Conservation (phyloP, 2,113 vertebrate species). For the Labrus mixtus region DNA sequence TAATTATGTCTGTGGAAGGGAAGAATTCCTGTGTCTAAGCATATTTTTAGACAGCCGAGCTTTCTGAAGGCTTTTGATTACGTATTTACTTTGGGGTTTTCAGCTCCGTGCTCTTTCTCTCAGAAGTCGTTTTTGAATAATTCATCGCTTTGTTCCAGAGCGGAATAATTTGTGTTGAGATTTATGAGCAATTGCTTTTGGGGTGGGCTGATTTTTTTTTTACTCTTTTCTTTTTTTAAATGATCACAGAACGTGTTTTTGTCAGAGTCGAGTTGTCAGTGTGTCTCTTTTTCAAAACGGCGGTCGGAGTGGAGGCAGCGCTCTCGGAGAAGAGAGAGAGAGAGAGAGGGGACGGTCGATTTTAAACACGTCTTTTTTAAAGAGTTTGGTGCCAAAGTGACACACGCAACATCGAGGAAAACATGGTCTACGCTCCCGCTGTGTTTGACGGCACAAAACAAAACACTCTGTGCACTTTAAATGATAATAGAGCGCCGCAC, state of each 20-base stretch:
- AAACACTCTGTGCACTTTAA: slow-evolving; percentile 14
- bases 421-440: background rate
- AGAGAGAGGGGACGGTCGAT: slow-evolving; percentile 3
- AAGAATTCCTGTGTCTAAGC: slow-evolving; percentile 82
- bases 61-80: slow-evolving; percentile 76
- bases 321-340: slow-evolving; percentile 6
- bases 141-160: slow-evolving; percentile 77
- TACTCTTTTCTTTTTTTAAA: slow-evolving; percentile 29
- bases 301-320: background rate
- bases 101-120: slow-evolving; percentile 60
- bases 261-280: slow-evolving; percentile 41
- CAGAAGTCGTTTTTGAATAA: slow-evolving; percentile 76
- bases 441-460: background rate
- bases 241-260: slow-evolving; percentile 60
- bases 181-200: slow-evolving; percentile 68
- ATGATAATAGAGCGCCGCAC: background rate
- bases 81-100: slow-evolving; percentile 75
- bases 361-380: slow-evolving; percentile 20
- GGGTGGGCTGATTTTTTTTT: slow-evolving; percentile 64
- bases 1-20: slow-evolving; percentile 81
- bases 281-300: slow-evolving; percentile 13
- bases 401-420: background rate
- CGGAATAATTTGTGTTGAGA: slow-evolving; percentile 76
- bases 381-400: slow-evolving; percentile 24
- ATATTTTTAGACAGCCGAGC: slow-evolving; percentile 77